Evolutionary conservation across 1,140 invertebrate genomes (phyloP).

Genomic region (Copidosoma floridanum): DNA sequence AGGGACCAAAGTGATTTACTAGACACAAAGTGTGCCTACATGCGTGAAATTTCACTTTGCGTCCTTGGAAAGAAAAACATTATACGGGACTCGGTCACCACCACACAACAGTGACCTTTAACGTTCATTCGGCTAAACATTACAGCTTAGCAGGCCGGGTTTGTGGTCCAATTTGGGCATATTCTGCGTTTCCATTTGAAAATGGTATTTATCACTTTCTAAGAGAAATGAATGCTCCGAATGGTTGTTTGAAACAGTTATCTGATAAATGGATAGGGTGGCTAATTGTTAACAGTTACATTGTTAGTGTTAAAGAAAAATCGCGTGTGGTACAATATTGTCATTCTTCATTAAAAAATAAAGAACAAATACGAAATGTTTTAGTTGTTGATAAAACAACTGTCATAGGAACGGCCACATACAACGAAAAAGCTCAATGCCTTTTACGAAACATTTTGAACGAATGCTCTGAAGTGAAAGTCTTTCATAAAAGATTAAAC

Average conservation of each 20-base stretch:
- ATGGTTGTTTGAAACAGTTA: background rate
- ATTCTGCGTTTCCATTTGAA: background rate
- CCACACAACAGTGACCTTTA: too few species aligned
- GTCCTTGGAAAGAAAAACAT: too few species aligned
- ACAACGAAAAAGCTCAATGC: background rate
- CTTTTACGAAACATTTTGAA: background rate
- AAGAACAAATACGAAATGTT: background rate
- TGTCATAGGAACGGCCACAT: background rate
- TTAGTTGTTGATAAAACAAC: background rate
- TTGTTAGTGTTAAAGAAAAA: background rate
- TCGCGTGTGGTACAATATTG: background rate
- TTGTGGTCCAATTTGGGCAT: background rate
- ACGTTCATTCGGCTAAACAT: background rate
- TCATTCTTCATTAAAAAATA: background rate
- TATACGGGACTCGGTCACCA: too few species aligned
- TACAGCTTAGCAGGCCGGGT: background rate
- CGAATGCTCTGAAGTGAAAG: background rate
- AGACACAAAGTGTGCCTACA: too few species aligned
- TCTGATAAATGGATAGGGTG: background rate
- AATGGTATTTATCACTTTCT: constrained; percentile 1
- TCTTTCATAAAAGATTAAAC: background rate
- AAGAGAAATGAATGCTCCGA: background rate
- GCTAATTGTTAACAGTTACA: background rate
- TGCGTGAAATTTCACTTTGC: too few species aligned
- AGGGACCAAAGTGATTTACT: too few species aligned